phyloP scores from a whole-genome alignment of 2,113 vertebrate species.

The Pollachius pollachius region DNA sequence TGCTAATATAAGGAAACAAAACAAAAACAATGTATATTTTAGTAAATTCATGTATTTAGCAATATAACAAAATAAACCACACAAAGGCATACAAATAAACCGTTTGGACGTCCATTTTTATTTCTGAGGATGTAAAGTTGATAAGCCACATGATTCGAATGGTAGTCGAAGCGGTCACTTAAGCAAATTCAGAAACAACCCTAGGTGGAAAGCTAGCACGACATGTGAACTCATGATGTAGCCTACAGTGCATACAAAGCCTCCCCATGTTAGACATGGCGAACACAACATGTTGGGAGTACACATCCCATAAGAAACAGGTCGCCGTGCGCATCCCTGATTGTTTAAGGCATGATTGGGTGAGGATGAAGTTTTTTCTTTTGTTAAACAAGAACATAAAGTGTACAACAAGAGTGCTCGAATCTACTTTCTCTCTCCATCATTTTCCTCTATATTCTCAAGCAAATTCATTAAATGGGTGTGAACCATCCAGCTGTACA shows the following conservation, averaged over 20 bases:
- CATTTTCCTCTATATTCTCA: not conserved
- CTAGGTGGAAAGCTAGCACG: not conserved
- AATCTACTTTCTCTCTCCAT: constrained; percentile 27
- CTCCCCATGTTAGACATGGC: not conserved
- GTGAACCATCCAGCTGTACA: too few species aligned
- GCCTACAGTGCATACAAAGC: constrained; percentile 31
- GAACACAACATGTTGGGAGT: not conserved
- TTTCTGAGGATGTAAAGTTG: too few species aligned
- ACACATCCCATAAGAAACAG: constrained; percentile 22
- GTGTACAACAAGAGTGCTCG: constrained; percentile 35
- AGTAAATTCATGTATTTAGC: too few species aligned
- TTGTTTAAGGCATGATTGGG: constrained; percentile 64
- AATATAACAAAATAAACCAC: too few species aligned
- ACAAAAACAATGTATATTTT: too few species aligned
- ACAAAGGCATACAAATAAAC: too few species aligned
- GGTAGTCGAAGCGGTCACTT: constrained; percentile 34
- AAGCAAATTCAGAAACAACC: constrained; percentile 40
- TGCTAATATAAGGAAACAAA: too few species aligned
- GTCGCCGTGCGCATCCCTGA: constrained; percentile 27
- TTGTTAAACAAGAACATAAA: constrained; percentile 25
- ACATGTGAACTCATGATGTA: constrained; percentile 10
- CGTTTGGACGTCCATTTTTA: too few species aligned
- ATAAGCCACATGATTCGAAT: too few species aligned
- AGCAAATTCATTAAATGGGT: too few species aligned
- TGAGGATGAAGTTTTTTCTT: constrained; percentile 34